Percentiles rank a stretch among this genome's conserved stretches.
Evolutionary conservation across 2,888 invertebrate genomes (phyloP).

Genomic region (Strigamia crassipes): DNA sequence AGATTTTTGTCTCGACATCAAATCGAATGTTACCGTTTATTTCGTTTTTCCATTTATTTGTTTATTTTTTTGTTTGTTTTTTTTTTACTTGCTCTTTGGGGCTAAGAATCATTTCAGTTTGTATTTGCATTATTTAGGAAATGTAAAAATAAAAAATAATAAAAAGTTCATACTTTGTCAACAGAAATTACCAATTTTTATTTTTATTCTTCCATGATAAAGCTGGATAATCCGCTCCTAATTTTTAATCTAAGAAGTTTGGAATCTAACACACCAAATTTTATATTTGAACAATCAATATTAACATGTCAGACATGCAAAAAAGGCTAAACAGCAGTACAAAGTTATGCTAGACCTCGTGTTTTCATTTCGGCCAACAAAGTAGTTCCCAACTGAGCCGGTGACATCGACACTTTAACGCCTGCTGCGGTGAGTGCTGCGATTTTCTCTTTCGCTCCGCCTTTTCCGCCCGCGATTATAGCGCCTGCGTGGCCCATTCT

Average conservation of each 20-base stretch:
- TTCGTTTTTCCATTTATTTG: background rate
- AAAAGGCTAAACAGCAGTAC: background rate
- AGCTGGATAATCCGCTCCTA: background rate
- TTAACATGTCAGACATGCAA: background rate
- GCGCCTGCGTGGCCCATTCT: slow-evolving; percentile 99
- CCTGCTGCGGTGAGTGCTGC: slow-evolving; percentile 79
- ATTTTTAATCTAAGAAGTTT: background rate
- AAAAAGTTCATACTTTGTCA: slow-evolving; percentile 23
- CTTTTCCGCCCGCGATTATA: slow-evolving; percentile 98
- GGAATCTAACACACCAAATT: background rate
- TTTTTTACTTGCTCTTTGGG: slow-evolving; percentile 24
- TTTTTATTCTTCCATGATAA: background rate
- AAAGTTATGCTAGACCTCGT: background rate
- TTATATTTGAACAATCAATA: background rate
- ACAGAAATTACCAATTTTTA: background rate
- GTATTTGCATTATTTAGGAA: slow-evolving; percentile 27
- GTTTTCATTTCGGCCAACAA: slow-evolving; percentile 18
- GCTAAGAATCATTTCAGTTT: slow-evolving; percentile 12
- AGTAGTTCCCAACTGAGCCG: slow-evolving; percentile 92
- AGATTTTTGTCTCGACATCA: slow-evolving; percentile 17
- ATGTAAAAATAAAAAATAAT: slow-evolving; percentile 7
- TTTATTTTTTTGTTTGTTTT: background rate
- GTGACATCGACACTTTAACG: slow-evolving; percentile 92
- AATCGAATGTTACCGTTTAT: background rate
- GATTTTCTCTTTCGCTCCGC: slow-evolving; percentile 97